phyloP scores from a whole-genome alignment of 2,797 vertebrate genomes.

The Brachymystax lenok region DNA sequence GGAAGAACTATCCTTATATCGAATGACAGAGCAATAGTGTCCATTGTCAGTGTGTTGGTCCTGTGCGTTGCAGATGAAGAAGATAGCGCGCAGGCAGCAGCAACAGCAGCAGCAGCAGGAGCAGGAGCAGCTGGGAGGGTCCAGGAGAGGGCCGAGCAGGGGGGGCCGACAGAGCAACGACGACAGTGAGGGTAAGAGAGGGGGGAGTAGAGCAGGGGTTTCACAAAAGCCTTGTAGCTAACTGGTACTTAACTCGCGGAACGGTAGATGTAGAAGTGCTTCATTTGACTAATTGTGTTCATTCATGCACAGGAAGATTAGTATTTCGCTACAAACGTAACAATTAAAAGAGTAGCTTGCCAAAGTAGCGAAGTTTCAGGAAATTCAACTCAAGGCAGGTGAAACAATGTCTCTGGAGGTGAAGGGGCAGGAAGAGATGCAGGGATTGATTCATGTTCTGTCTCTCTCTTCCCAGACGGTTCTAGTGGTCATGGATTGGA shows the following conservation, averaged over 20 bases:
- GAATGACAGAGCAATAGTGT: too few species aligned
- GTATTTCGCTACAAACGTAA: too few species aligned
- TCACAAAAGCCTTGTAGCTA: background rate
- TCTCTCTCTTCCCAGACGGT: conserved; percentile 66
- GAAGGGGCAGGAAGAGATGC: background rate
- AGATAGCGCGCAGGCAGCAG: conserved; percentile 87
- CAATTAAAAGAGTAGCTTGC: background rate
- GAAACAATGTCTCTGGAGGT: background rate
- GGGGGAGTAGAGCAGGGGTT: conserved; percentile 35
- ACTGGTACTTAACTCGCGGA: background rate
- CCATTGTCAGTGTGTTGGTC: conserved; percentile 15
- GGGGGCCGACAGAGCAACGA: conserved; percentile 86
- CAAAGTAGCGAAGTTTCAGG: background rate
- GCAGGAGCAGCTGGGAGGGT: conserved; percentile 84
- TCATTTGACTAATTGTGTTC: background rate
- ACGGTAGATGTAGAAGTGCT: background rate
- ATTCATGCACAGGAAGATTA: too few species aligned
- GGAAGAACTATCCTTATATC: too few species aligned
- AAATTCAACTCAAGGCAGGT: background rate
- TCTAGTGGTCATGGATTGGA: conserved; percentile 86
- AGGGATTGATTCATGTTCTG: background rate
- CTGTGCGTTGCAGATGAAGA: conserved; percentile 83
- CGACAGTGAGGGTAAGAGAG: conserved; percentile 84
- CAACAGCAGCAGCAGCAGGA: conserved; percentile 87
- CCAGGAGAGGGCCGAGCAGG: conserved; percentile 77